These are phyloP conservation scores for Synanthedon myopaeformis DNA, from an alignment of 2,888 invertebrate genomes.

Conservation along the genomic window DNA sequence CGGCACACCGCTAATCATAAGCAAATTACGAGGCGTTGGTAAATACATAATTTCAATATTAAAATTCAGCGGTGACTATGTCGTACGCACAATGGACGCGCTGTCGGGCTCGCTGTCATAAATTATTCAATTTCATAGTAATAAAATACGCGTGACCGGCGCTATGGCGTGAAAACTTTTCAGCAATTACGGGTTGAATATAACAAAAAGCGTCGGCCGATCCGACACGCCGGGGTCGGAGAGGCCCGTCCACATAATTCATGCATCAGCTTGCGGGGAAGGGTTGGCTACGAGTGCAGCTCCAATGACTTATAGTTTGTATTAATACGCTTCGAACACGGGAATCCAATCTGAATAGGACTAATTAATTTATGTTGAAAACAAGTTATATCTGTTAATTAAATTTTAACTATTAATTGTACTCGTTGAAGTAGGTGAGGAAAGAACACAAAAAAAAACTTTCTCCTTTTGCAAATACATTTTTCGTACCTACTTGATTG, in stretches of 20 bases:
- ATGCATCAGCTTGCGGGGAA: constrained; percentile 63
- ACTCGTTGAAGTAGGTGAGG: too few relatives aligned
- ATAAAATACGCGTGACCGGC: constrained; percentile 69
- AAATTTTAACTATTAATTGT: neutral
- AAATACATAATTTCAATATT: constrained; percentile 60
- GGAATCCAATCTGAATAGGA: constrained; percentile 45
- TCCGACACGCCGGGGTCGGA: constrained; percentile 27
- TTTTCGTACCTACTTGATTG: too few relatives aligned
- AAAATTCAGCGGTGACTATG: constrained; percentile 57
- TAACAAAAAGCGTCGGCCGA: constrained; percentile 63
- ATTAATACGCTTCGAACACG: constrained; percentile 54
- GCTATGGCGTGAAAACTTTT: constrained; percentile 67
- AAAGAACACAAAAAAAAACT: too few relatives aligned
- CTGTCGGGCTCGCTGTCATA: constrained; percentile 53
- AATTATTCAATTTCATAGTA: constrained; percentile 71
- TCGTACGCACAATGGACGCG: constrained; percentile 51
- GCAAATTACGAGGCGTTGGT: constrained; percentile 17
- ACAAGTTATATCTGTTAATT: neutral
- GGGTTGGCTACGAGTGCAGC: constrained; percentile 53
- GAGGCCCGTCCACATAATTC: constrained; percentile 31
- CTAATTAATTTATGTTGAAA: constrained; percentile 31
- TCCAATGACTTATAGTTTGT: constrained; percentile 59
- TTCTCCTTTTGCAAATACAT: too few relatives aligned
- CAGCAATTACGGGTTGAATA: constrained; percentile 67
- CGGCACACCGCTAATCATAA: constrained; percentile 43